Percentiles rank a stretch among this genome's conserved stretches.
phyloP scores from a whole-genome alignment of 2,888 invertebrate species.

The Cheilosia vernalis region DNA sequence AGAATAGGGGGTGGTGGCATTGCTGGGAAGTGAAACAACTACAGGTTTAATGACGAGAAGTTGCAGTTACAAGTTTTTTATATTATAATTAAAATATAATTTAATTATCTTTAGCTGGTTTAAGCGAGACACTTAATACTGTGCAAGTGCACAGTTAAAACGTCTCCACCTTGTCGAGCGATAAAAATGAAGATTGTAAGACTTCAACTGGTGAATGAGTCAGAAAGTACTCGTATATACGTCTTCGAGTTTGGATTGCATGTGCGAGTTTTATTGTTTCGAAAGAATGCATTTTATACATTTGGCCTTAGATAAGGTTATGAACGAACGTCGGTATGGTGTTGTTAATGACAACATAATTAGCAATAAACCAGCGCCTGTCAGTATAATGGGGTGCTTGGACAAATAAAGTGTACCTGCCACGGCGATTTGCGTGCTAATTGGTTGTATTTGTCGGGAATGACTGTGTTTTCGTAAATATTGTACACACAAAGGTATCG shows the following conservation, averaged over 20 bases:
- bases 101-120: slow-evolving; percentile 28
- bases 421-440: too few relatives aligned
- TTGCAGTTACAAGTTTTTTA: slow-evolving; percentile 5
- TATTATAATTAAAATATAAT: slow-evolving; percentile 33
- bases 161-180: not conserved
- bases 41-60: not conserved
- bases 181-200: slow-evolving; percentile 2
- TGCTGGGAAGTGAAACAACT: slow-evolving; percentile 21
- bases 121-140: slow-evolving; percentile 36
- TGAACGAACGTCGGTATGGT: not conserved
- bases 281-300: not conserved
- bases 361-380: slow-evolving; percentile 35
- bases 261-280: not conserved
- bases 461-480: too few relatives aligned
- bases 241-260: slow-evolving; percentile 1
- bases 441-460: too few relatives aligned
- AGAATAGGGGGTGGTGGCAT: slow-evolving; percentile 32
- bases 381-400: not conserved
- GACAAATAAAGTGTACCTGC: too few relatives aligned
- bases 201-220: slow-evolving; percentile 17
- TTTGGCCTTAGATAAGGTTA: not conserved
- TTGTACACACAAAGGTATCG: too few relatives aligned
- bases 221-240: slow-evolving; percentile 3
- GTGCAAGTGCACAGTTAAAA: slow-evolving; percentile 6
- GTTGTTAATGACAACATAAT: slow-evolving; percentile 17